These are phyloP conservation scores for Gobiocypris rarus DNA, from an alignment of 2,113 vertebrate genomes.

Conservation along the genomic window DNA sequence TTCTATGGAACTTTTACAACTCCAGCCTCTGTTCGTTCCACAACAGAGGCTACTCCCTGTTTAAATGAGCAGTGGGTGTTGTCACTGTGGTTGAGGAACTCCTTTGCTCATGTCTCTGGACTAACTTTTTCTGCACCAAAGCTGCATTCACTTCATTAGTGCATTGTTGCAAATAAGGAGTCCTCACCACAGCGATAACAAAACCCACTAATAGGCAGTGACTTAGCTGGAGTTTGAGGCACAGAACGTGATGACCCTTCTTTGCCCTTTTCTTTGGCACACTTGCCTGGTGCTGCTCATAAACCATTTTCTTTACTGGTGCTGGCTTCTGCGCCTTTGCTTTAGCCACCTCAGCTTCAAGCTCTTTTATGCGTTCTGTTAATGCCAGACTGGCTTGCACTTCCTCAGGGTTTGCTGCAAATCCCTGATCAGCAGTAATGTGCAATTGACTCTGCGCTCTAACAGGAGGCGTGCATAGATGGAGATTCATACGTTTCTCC, in stretches of 20 bases:
- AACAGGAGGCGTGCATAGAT: too few species aligned
- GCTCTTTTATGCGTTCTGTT: too few species aligned
- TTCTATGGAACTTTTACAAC: not conserved
- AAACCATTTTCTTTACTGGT: not conserved
- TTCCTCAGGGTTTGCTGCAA: too few species aligned
- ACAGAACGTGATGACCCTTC: not conserved
- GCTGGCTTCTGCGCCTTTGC: not conserved
- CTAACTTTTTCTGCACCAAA: conserved; percentile 2
- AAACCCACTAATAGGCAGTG: not conserved
- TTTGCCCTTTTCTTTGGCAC: not conserved
- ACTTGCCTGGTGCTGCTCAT: not conserved
- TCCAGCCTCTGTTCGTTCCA: not conserved
- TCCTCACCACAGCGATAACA: conserved; percentile 2
- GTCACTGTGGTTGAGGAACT: not conserved
- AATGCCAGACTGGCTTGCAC: too few species aligned
- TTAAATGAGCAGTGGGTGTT: not conserved
- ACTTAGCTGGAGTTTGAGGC: not conserved
- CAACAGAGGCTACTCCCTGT: conserved; percentile 11
- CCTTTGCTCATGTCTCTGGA: not conserved
- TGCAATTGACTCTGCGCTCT: too few species aligned
- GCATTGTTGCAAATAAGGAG: conserved; percentile 8
- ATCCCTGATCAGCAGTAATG: too few species aligned
- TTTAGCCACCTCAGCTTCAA: not conserved
- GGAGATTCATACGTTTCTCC: too few species aligned
- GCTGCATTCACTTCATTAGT: not conserved